Evolutionary conservation across 2,113 vertebrate genomes (phyloP), one percentile per base, ranked within the genome.

Genomic region (Stegostoma tigrinum): DNA sequence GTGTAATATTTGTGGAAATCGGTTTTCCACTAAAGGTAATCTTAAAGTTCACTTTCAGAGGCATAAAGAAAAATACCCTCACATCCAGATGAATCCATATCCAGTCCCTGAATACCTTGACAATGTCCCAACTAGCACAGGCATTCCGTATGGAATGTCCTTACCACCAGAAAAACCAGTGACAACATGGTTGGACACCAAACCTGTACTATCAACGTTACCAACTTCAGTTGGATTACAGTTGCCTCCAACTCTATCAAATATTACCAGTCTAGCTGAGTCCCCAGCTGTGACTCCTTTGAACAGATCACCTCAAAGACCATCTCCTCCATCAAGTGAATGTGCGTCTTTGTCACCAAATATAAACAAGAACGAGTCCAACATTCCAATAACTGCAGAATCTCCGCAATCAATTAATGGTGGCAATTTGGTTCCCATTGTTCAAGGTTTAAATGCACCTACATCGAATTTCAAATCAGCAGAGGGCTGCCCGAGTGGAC

Each of bases 51-150:
- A 99, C 97, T 99, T 99, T 96, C 99, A 99, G 97, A 98, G 99
- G 97, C 99, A 99, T 97, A 99, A 99, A 98, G 99, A 99, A 96
- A 99, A 99, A 97, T 99, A 99, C 96, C 99, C 99, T 94, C 99
- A 99, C 96, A 99, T 99, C 97, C 99, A 99, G 97, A 99, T 99
- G 99, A 99, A 99, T 96, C 99, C 99, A 67, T 99, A 99, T 96
- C 99, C 99, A 21, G 99, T 99, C 96, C 99, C 99, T 61, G 99
- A 99, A 98, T 99, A 99, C 98, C 98, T 99, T 97, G 99, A 99
- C 97, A 99, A 99, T 0, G 99, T 99, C 96, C 99, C 99, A 97
- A 99, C 99, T 96, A 99, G 98, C 97, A 99, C 99, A 95, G 99
- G 99, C 96, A 99, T 99, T 91, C 99, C 99, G 0, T 99, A 99